phyloP scores from a whole-genome alignment of 1,140 invertebrate species.

The Ruditapes philippinarum region DNA sequence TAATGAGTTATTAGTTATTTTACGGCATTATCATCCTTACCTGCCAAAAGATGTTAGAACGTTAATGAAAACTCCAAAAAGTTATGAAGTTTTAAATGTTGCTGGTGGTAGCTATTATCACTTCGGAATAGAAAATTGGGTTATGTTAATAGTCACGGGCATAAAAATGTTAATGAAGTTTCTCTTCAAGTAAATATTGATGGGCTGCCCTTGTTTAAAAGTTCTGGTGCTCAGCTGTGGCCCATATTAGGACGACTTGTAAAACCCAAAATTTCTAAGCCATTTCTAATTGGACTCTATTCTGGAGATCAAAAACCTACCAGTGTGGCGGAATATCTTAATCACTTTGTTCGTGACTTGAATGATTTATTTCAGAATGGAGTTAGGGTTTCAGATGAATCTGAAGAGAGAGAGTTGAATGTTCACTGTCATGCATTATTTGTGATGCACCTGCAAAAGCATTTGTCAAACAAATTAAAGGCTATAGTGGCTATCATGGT shows the following conservation, averaged over 20 bases:
- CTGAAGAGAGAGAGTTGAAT: neutral
- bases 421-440: slow-evolving; percentile 69
- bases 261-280: neutral
- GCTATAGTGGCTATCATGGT: too few species aligned
- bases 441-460: slow-evolving; percentile 86
- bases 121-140: too few species aligned
- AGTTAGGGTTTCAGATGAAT: neutral
- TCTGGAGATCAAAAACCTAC: slow-evolving; percentile 48
- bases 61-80: too few species aligned
- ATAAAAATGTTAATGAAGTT: slow-evolving; percentile 11
- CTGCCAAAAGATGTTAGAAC: neutral
- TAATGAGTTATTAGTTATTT: neutral
- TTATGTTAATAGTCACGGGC: too few species aligned
- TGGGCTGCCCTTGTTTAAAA: slow-evolving; percentile 58
- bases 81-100: too few species aligned
- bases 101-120: too few species aligned
- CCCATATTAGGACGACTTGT: slow-evolving; percentile 27
- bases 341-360: slow-evolving; percentile 53
- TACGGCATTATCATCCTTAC: neutral
- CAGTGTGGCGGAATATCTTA: slow-evolving; percentile 9
- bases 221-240: too few species aligned
- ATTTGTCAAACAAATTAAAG: slow-evolving; percentile 83
- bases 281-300: slow-evolving; percentile 63
- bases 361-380: slow-evolving; percentile 28
- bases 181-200: too few species aligned